These are phyloP conservation scores for Symphodus melops DNA, from an alignment of 2,113 vertebrate species.

Conservation along the genomic window DNA sequence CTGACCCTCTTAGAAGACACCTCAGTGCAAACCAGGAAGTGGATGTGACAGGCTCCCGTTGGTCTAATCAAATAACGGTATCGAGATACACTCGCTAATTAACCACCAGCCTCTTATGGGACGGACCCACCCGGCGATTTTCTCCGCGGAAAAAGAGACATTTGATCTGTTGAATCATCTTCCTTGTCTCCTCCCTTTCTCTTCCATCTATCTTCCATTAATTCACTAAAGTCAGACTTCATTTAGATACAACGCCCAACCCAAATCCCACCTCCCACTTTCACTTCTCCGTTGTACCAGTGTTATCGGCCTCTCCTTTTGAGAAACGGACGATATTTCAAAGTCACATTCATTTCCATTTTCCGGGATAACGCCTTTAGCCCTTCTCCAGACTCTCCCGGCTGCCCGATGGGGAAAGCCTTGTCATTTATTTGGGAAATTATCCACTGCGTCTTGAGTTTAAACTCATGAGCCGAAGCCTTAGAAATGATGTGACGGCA, in stretches of 20 bases:
- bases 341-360: constrained; percentile 9
- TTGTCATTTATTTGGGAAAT: constrained; percentile 51
- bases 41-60: constrained; percentile 66
- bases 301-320: constrained; percentile 25
- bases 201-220: constrained; percentile 66
- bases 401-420: constrained; percentile 36
- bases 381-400: constrained; percentile 12
- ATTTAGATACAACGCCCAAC: constrained; percentile 43
- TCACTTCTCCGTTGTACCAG: background rate
- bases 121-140: constrained; percentile 46
- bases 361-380: constrained; percentile 23
- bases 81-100: constrained; percentile 78
- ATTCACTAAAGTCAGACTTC: constrained; percentile 67
- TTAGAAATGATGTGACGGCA: constrained; percentile 30
- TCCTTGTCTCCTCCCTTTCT: constrained; percentile 44
- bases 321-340: constrained; percentile 14
- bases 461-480: constrained; percentile 19
- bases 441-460: constrained; percentile 14
- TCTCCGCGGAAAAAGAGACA: constrained; percentile 59
- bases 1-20: constrained; percentile 22
- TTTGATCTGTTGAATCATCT: constrained; percentile 78
- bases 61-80: constrained; percentile 76
- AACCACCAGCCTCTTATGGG: constrained; percentile 76
- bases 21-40: constrained; percentile 60
- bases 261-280: background rate